Evolutionary conservation across 1,140 invertebrate species (phyloP).

Genomic region (Microplitis mediator): DNA sequence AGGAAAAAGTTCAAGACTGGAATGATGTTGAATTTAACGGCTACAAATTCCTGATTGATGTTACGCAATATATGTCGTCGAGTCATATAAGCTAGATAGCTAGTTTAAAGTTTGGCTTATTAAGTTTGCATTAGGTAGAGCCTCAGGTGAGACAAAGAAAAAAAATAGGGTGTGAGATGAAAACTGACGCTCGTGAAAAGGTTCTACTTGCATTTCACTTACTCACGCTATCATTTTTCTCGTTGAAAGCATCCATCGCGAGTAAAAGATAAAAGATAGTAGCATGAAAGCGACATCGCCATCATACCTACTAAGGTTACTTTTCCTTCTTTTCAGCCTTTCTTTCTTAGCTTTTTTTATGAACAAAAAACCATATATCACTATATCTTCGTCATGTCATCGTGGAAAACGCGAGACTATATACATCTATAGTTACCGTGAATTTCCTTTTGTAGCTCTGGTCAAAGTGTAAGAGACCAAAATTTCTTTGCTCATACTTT

Average conservation of each 20-base stretch:
- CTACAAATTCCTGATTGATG: background rate
- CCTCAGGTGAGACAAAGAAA: background rate
- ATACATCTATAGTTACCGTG: background rate
- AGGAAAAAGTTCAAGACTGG: background rate
- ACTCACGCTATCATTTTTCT: conserved; percentile 29
- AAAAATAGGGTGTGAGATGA: conserved; percentile 5
- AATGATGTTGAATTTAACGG: background rate
- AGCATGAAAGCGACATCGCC: conserved; percentile 10
- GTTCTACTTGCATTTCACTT: background rate
- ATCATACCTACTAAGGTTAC: conserved; percentile 15
- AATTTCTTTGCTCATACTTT: conserved; percentile 33
- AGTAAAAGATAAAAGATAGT: conserved; percentile 39
- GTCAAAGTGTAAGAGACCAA: background rate
- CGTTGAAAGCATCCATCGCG: conserved; percentile 30
- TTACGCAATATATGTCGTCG: too few species aligned
- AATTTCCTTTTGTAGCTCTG: background rate
- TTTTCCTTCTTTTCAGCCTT: background rate
- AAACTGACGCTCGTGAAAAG: too few species aligned
- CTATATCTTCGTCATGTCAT: conserved; percentile 38
- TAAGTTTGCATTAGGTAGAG: background rate
- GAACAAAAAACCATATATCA: conserved; percentile 23
- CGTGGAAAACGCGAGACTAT: conserved; percentile 1
- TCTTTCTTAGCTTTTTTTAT: background rate
- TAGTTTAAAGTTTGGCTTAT: background rate
- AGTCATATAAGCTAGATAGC: too few species aligned